phyloP scores from a whole-genome alignment of 2,888 invertebrate species.

The Hirtodrosophila histrioides region DNA sequence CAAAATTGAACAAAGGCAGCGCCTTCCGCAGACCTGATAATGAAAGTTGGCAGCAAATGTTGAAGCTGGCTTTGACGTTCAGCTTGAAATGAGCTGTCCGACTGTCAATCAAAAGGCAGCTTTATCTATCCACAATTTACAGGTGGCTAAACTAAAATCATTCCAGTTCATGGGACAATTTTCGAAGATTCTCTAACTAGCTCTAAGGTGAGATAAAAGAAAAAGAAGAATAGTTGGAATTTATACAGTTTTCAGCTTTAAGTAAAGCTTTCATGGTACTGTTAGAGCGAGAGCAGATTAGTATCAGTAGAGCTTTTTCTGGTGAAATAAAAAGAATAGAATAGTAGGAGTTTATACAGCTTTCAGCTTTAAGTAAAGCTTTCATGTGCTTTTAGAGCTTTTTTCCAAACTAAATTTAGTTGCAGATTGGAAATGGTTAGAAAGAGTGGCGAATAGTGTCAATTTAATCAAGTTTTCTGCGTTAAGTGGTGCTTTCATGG shows the following conservation, averaged over 20 bases:
- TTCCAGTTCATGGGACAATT: constrained; percentile 1
- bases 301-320: too few species aligned
- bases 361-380: too few species aligned
- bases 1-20: constrained; percentile 45
- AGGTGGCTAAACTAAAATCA: constrained; percentile 12
- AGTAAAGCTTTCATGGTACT: too few species aligned
- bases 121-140: constrained; percentile 29
- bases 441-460: too few species aligned
- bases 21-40: constrained; percentile 17
- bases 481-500: too few species aligned
- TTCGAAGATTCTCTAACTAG: not conserved
- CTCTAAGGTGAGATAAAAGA: too few species aligned
- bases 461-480: too few species aligned
- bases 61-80: constrained; percentile 25
- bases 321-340: too few species aligned
- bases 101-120: constrained; percentile 36
- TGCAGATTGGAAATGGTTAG: not conserved
- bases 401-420: not conserved
- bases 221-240: too few species aligned
- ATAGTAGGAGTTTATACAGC: too few species aligned
- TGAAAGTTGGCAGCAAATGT: constrained; percentile 4
- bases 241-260: too few species aligned
- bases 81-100: constrained; percentile 45
- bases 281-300: too few species aligned
- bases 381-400: not conserved